phyloP scores from a whole-genome alignment of 2,113 vertebrate genomes.

The Menidia beryllina region DNA sequence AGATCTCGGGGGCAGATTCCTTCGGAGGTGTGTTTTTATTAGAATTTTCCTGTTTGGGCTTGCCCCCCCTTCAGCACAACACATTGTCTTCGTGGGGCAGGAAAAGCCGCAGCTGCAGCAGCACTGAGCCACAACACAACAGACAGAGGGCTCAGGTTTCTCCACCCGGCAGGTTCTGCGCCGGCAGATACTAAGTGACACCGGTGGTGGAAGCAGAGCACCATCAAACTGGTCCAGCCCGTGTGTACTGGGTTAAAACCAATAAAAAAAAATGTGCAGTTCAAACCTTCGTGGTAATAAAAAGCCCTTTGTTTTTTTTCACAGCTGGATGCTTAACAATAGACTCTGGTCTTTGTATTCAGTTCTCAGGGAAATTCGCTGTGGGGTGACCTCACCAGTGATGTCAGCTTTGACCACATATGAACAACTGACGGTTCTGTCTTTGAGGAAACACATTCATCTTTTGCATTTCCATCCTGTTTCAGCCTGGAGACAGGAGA shows the following conservation, averaged over 20 bases:
- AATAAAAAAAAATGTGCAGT: conserved; percentile 1
- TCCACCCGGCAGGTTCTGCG: conserved; percentile 1
- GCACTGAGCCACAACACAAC: neutral
- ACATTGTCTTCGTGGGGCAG: conserved; percentile 16
- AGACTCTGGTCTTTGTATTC: conserved; percentile 11
- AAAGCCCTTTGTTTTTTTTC: conserved; percentile 2
- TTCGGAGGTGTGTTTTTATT: conserved; percentile 13
- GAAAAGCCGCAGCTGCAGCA: conserved; percentile 10
- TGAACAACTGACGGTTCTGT: neutral
- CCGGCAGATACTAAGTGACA: neutral
- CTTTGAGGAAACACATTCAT: neutral
- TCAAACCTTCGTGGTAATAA: neutral
- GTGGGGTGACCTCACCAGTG: conserved; percentile 27
- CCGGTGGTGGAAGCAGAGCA: neutral
- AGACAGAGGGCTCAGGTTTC: conserved; percentile 1
- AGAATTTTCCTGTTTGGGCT: conserved; percentile 23
- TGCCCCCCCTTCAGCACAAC: neutral
- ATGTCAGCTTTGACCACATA: conserved; percentile 36
- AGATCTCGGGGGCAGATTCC: conserved; percentile 7
- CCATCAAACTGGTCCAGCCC: neutral
- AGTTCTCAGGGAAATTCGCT: conserved; percentile 18
- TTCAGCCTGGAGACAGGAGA: neutral
- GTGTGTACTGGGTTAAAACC: conserved; percentile 1
- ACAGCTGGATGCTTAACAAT: conserved; percentile 57
- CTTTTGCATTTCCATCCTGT: conserved; percentile 20